Evolutionary conservation across 1,140 invertebrate species (phyloP).

Genomic region (Bradysia coprophila): DNA sequence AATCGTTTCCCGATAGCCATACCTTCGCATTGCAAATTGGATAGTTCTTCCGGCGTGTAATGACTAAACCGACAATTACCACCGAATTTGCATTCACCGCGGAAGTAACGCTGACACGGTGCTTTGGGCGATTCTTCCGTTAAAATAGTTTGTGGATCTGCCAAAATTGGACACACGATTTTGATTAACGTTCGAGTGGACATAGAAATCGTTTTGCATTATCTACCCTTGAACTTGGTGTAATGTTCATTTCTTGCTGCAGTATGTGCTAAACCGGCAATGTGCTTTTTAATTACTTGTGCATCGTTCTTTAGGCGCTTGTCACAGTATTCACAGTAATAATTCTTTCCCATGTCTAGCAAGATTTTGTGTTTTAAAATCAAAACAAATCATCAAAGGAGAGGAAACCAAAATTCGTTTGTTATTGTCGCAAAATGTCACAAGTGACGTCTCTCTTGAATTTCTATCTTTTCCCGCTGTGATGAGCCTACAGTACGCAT

Average conservation of each 20-base stretch:
- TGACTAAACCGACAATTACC: background rate
- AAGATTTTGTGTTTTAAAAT: no score
- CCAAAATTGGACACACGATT: no score
- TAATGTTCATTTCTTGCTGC: constrained; percentile 24
- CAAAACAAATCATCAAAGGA: no score
- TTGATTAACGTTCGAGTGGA: no score
- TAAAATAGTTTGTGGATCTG: constrained; percentile 1
- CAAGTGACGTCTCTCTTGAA: no score
- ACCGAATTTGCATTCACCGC: background rate
- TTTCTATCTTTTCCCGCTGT: no score
- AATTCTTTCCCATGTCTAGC: constrained; percentile 27
- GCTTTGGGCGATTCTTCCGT: background rate
- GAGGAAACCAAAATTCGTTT: no score
- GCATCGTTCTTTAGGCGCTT: constrained; percentile 25
- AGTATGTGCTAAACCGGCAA: constrained; percentile 22
- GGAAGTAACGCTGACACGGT: background rate
- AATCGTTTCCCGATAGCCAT: background rate
- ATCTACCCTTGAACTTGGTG: constrained; percentile 21
- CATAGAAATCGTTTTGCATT: no score
- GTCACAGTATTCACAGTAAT: constrained; percentile 29
- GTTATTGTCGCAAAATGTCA: no score
- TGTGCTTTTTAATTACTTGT: constrained; percentile 24
- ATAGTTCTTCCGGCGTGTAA: background rate
- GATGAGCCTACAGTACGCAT: no score
- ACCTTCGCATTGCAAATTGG: background rate